These are phyloP conservation scores for Orycteropus afer DNA, from an alignment of 2,113 vertebrate genomes.

Conservation along the genomic window DNA sequence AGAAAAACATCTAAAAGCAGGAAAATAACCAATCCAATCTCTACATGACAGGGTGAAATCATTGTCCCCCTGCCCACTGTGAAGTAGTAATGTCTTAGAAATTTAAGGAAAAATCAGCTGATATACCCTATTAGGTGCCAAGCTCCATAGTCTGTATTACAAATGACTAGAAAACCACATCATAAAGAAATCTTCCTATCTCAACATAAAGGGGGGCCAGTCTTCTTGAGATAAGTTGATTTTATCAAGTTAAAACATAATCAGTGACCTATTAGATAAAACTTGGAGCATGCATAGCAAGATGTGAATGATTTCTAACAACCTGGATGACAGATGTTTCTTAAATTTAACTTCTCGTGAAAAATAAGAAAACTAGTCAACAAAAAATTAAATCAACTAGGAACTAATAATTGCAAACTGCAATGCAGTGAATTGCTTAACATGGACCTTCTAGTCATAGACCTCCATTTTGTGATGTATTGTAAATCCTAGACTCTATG, in stretches of 20 bases:
- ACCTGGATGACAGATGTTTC: background rate
- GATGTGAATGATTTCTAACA: background rate
- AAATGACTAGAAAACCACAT: background rate
- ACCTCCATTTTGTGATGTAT: too few species aligned
- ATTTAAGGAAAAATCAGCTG: background rate
- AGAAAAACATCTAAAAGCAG: constrained; percentile 1
- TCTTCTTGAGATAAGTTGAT: background rate
- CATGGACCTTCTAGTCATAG: too few species aligned
- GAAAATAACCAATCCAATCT: background rate
- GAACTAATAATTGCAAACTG: background rate
- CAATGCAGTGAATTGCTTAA: too few species aligned
- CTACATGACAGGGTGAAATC: background rate
- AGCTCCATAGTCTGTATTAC: background rate
- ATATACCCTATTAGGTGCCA: background rate
- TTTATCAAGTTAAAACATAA: constrained; percentile 16
- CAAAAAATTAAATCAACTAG: background rate
- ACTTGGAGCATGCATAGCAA: background rate
- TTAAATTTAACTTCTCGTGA: background rate
- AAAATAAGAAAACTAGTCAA: background rate
- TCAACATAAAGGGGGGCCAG: background rate
- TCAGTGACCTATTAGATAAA: background rate
- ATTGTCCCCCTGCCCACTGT: background rate
- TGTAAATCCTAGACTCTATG: too few species aligned
- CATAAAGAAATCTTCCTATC: background rate
- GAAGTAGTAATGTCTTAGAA: background rate